A percentile compares a stretch with the other conserved stretches of the same genome.
Evolutionary conservation across 2,888 invertebrate species (phyloP).

Genomic region (Drosophila falleni): DNA sequence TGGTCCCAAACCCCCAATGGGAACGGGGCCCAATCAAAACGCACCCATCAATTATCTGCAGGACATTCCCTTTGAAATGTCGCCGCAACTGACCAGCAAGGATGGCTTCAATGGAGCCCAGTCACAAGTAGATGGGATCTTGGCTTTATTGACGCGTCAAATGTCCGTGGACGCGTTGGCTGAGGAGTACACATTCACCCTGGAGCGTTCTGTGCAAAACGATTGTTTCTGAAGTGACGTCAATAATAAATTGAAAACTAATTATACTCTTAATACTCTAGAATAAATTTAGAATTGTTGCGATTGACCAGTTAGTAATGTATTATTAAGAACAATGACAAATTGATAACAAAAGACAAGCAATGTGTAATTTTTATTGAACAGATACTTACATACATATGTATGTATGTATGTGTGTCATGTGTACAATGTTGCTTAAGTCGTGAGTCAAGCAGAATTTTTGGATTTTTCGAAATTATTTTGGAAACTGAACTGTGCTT

Average conservation of each 20-base stretch:
- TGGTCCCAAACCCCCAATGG: conserved; percentile 23
- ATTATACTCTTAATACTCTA: conserved; percentile 20
- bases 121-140: conserved; percentile 81
- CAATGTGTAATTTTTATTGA: neutral
- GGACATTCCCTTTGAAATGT: conserved; percentile 82
- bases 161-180: conserved; percentile 73
- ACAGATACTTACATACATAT: neutral
- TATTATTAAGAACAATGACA: conserved; percentile 13
- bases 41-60: conserved; percentile 78
- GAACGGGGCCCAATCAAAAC: conserved; percentile 1
- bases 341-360: neutral
- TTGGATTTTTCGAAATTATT: too few species aligned
- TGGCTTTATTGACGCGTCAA: conserved; percentile 82
- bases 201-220: conserved; percentile 82
- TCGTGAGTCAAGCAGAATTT: too few species aligned
- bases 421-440: too few species aligned
- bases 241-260: conserved; percentile 6
- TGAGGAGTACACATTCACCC: conserved; percentile 79
- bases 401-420: neutral
- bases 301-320: conserved; percentile 19
- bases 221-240: conserved; percentile 70
- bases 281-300: conserved; percentile 32
- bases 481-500: too few species aligned
- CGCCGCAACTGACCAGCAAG: conserved; percentile 77
- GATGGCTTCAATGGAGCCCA: conserved; percentile 74